Evolutionary conservation across 1,140 invertebrate genomes (phyloP).

Genomic region (Papilio aristodemus): DNA sequence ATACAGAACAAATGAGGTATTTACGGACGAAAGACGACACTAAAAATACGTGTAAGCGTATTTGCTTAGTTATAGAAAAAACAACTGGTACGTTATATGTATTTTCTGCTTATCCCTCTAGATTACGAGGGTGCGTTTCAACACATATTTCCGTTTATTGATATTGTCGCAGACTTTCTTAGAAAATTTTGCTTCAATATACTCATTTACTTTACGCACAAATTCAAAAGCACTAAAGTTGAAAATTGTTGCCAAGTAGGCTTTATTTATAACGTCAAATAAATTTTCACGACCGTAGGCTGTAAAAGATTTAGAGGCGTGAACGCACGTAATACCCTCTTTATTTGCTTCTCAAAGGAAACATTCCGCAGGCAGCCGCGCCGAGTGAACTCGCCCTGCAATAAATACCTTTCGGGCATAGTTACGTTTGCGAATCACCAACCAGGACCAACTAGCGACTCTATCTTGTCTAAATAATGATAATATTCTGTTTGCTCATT

Average conservation of each 20-base stretch:
- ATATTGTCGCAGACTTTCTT: not conserved
- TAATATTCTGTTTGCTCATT: not conserved
- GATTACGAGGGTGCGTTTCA: not conserved
- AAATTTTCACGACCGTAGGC: slow-evolving; percentile 21
- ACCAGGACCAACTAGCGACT: not conserved
- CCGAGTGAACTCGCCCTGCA: not conserved
- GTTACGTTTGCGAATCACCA: not conserved
- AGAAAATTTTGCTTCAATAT: slow-evolving; percentile 1
- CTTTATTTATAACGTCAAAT: slow-evolving; percentile 22
- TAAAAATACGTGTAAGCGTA: no score
- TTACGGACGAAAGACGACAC: no score
- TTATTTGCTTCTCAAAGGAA: slow-evolving; percentile 16
- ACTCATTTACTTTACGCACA: slow-evolving; percentile 21
- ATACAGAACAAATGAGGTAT: no score
- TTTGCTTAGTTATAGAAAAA: no score
- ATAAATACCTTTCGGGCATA: not conserved
- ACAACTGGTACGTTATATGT: no score
- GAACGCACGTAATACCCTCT: slow-evolving; percentile 19
- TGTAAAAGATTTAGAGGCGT: slow-evolving; percentile 21
- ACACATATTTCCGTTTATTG: not conserved
- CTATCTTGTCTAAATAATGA: not conserved
- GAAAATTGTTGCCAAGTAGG: slow-evolving; percentile 15
- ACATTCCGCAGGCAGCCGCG: not conserved
- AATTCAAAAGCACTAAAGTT: slow-evolving; percentile 14
- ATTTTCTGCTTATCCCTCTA: not conserved